phyloP scores from a whole-genome alignment of 2,797 vertebrate genomes.

The Choloepus didactylus region DNA sequence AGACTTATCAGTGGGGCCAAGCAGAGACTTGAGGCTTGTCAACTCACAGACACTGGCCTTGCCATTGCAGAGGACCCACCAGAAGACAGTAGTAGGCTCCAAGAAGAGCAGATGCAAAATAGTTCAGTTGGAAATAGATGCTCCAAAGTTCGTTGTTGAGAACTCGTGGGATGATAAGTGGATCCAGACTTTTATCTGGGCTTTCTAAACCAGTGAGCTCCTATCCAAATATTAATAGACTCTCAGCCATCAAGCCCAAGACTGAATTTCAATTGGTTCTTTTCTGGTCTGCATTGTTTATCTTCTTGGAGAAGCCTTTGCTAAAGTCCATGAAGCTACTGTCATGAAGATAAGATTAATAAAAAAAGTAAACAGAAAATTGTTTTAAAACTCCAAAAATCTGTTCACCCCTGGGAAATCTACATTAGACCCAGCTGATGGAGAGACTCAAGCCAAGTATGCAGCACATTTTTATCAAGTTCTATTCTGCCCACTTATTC shows the following conservation, averaged over 20 bases:
- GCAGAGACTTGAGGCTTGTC: constrained; percentile 79
- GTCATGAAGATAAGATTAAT: constrained; percentile 86
- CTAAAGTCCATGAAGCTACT: constrained; percentile 93
- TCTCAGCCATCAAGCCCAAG: constrained; percentile 91
- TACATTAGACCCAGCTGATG: constrained; percentile 94
- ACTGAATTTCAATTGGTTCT: constrained; percentile 88
- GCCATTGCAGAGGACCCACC: neutral
- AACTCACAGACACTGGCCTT: constrained; percentile 68
- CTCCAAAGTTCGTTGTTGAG: constrained; percentile 86
- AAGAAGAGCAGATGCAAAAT: constrained; percentile 3
- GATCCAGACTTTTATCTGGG: constrained; percentile 88
- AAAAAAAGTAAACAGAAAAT: constrained; percentile 89
- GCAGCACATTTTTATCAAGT: constrained; percentile 90
- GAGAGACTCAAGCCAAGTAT: constrained; percentile 88
- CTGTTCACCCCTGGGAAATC: constrained; percentile 95
- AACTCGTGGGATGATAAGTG: constrained; percentile 93
- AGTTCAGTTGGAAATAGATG: rapidly evolving
- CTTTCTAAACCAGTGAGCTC: constrained; percentile 89
- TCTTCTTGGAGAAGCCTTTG: constrained; percentile 95
- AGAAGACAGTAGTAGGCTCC: constrained; percentile 18
- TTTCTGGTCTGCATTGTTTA: constrained; percentile 89
- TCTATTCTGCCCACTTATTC: constrained; percentile 94
- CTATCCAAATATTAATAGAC: constrained; percentile 86
- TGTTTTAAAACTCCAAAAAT: constrained; percentile 95
- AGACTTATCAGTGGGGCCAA: constrained; percentile 76